Evolutionary conservation across 2,797 vertebrate genomes (phyloP), one percentile per base, ranked within the genome.

Genomic region (Falco cherrug): DNA sequence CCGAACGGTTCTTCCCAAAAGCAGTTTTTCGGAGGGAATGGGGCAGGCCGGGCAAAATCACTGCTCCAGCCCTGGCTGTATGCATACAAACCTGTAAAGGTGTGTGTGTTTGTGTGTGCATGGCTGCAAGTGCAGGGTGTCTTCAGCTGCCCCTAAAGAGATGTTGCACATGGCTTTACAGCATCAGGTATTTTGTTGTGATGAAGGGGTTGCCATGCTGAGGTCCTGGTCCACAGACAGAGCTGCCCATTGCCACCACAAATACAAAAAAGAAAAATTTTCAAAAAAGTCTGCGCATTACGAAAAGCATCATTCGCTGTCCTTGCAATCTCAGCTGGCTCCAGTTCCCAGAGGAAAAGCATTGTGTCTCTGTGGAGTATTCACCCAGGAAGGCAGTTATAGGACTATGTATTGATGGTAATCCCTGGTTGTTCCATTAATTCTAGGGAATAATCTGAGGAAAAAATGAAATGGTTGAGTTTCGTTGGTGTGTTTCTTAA

Each of bases 241-340:
- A 89, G 33, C 17, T 82, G 33, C 33, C 13, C 41, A 13, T 11
- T 76, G 65, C 28, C 43, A 43, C 22, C 21, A 35, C 47, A 73
- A 69, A 16, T 0, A 3, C 11, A n/a, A 39, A 65, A 35, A 64
- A 6, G 4, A 75, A 65, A 47, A 43, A 9, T 31, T 17, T 18
- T 54, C 7, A 2, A 13, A 43, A 43, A 39, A 43, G 3, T 0
- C 0, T 16, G 29, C 2, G 5, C 5, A 1, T 11, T 8, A 43
- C 37, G 53, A 69, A 43, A 47, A 54, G 29, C 16, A 41, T 89
- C 5, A 4, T 47, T n/a, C 11, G 6, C 25, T 70, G 41, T n/a
- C 31, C 9, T 1, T 33, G 48, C 16, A 24, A 20, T 33, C 25
- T 20, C 25, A 39, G 45, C 33, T 35, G 8, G 3, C 31, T n/a